Evolutionary conservation across 2,888 invertebrate genomes (phyloP).

Genomic region (Chymomyza caudatula): DNA sequence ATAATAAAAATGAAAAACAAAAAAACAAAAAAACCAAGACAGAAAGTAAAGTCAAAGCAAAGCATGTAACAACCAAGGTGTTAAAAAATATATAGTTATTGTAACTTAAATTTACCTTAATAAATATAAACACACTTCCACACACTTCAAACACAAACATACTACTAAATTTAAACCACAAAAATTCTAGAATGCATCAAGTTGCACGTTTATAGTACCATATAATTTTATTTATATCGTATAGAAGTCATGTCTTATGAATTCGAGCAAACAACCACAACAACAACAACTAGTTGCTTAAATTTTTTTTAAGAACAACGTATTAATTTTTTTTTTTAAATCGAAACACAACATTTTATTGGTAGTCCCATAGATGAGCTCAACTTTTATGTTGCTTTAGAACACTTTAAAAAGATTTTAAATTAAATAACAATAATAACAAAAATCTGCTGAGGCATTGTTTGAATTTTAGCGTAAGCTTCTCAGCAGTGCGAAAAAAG

Average conservation of each 20-base stretch:
- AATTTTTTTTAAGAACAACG: background rate
- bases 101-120: slow-evolving; percentile 57
- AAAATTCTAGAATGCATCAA: slow-evolving; percentile 52
- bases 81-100: slow-evolving; percentile 50
- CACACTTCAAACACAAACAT: slow-evolving; percentile 12
- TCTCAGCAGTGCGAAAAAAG: background rate
- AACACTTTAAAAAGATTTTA: background rate
- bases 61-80: background rate
- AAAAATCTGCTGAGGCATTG: background rate
- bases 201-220: slow-evolving; percentile 63
- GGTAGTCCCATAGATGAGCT: background rate
- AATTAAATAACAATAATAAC: background rate
- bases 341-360: background rate
- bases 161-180: slow-evolving; percentile 32
- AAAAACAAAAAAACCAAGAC: slow-evolving; percentile 34
- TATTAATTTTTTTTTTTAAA: background rate
- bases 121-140: slow-evolving; percentile 26
- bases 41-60: slow-evolving; percentile 21
- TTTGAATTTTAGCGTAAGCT: background rate
- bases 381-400: background rate
- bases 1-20: slow-evolving; percentile 26
- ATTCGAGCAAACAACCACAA: slow-evolving; percentile 49
- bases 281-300: background rate
- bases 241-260: slow-evolving; percentile 62
- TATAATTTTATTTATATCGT: slow-evolving; percentile 66